Base-by-base conservation (phyloP, 1,140 invertebrate species). In the Laupala kohalensis region DNA sequence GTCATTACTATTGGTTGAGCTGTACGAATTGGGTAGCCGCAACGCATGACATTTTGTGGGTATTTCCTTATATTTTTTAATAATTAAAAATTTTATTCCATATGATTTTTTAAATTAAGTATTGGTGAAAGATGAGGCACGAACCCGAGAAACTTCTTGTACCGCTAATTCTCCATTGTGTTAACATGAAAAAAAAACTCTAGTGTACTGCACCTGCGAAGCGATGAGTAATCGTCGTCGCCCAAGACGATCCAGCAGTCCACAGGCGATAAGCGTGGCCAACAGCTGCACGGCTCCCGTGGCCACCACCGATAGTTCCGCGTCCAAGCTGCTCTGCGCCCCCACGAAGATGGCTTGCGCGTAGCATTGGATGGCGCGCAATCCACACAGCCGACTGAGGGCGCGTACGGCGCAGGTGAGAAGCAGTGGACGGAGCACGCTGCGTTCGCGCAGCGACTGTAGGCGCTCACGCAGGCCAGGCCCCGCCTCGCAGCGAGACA, bases 211-310 rank as follows among this genome's bases (percentile, higher is more conserved):
- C 15, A 74, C 70, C 70, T 74, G 73, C 15, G 78, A 79, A 28
- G 78, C 70, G 5, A 82, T 75, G 4, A 85, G 75, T 4, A 85
- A 74, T 69, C 78, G 78, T 25, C 80, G 73, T 71, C 84, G 68
- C 15, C 84, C 83, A 9, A 78, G 76, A 63, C 77, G 77, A 72
- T 85, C 84, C 72, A 84, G 81, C 24, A 84, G 68, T 19, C 78
- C 62, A 26, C 74, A 72, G 9, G 77, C 74, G 13, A 75, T 30
- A 15, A 79, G 12, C 3, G 78, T 80, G 2, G 77, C 78, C 6
- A 75, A 66, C 4, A 86, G 81, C 74, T 84, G 83, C 26, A 85
- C 80, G 23, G 72, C 75, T 26, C 83, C 84, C 63, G 84, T 77
- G 28, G 84, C 77, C 29, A 84, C 80, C 23, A 82, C 75, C 4